Evolutionary conservation across 2,888 invertebrate genomes (phyloP), one percentile per base, ranked within the genome.

Genomic region (Thereva unica): DNA sequence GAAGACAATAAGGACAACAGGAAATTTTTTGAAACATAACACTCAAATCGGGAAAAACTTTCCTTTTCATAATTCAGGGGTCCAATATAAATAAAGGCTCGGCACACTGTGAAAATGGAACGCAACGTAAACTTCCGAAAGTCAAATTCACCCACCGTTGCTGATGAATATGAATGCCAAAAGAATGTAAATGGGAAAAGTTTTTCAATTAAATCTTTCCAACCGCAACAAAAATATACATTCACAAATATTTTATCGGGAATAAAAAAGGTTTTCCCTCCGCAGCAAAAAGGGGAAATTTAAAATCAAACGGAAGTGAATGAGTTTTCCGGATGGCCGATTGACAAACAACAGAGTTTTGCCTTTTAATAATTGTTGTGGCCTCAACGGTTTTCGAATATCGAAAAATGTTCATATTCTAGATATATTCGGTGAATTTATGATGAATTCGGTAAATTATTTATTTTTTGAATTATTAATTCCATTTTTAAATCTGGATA

Each of bases 241-340:
- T 35, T 37, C 37, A 53, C 37, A 37, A 53, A 53, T 35, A 53
- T 53, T 53, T 53, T 4, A 40, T 6, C 37, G 40, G 23, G 23
- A 23, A 23, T 23, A 53, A 53, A 53, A 38, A 10, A 40, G 37
- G n/a, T 40, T 8, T 53, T 3, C 23, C 38, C n/a, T 53, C 8
- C 52, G 4, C 10, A 38, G 9, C 10, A 5, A 12, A 5, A 52
- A 52, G 38, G 53, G 23, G 52, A 34, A 52, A 53, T 53, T 53
- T 53, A 38, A 53, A 53, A 53, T 53, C 37, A 37, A 53, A 53
- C 53, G 53, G 38, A 53, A 53, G 37, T 37, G 49, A 54, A 67
- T 55, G 63, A 67, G 63, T 67, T 67, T 67, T 61, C 61, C 47
- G 45, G 61, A 52, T 42, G 67, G 50, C 10, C 49, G 63, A 63